Evolutionary conservation across 1,140 invertebrate genomes (phyloP), one percentile per base, ranked within the genome.

Genomic region (Danaus plexippus): DNA sequence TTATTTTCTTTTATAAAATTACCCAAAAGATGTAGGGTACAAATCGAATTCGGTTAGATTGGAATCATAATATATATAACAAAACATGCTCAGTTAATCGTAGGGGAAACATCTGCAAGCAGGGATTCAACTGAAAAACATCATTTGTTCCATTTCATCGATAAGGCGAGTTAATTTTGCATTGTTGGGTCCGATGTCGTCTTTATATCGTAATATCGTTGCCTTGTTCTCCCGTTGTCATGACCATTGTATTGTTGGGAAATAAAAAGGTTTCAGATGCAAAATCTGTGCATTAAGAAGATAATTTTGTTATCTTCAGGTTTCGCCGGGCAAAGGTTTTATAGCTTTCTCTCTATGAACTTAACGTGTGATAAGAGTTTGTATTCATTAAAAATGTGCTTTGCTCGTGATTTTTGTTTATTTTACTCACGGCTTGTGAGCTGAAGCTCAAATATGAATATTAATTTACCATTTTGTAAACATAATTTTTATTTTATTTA

Each of bases 151-250:
- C 56, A 46, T 62, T 59, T 54, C 54, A 44, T 45, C 51, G 64
- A 66, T 66, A 63, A 57, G 44, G 43, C 42, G 52, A 57, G 57
- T 66, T 58, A 66, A 63, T 63, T 63, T 63, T 50, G 53, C 60
- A 66, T 66, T 59, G 60, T 56, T 53, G 55, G 15, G 41, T 57
- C 59, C 54, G 57, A 57, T 61, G 53, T 47, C 52, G 49, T 65
- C 47, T 47, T 54, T 52, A 57, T 60, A 66, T 66, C 64, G 53
- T 44, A 47, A 41, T 56, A 58, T 66, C 57, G 57, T 66, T 53
- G 48, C 44, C 47, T 50, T 57, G 57, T 59, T 46, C 57, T 50
- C 43, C 47, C 50, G 56, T 52, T 64, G 55, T 48, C 63, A 45
- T 41, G 53, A 49, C 54, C 44, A 63, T 66, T 66, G 64, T 66